A percentile compares a stretch with the other conserved stretches of the same genome.
phyloP scores from a whole-genome alignment of 2,113 vertebrate genomes.

The Proterorhinus semilunaris region DNA sequence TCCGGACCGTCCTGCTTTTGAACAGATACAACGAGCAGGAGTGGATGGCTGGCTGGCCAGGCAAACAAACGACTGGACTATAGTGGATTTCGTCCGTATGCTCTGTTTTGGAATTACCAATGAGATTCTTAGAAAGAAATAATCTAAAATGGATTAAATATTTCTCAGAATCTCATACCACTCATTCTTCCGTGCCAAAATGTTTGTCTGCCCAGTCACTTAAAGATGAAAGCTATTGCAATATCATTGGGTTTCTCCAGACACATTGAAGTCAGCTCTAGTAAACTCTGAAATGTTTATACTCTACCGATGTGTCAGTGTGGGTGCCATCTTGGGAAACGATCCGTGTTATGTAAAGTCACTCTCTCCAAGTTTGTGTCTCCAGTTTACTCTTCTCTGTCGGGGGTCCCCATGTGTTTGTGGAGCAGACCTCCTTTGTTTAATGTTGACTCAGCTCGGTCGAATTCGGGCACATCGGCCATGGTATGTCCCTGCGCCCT shows the following conservation, averaged over 20 bases:
- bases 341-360: neutral
- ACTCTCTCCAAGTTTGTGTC: neutral
- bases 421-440: conserved; percentile 14
- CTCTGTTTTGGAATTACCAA: too few species aligned
- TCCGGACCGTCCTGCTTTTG: too few species aligned
- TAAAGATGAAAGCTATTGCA: neutral
- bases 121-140: too few species aligned
- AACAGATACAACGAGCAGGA: too few species aligned
- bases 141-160: too few species aligned
- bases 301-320: neutral
- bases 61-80: too few species aligned
- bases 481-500: conserved; percentile 1
- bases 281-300: neutral
- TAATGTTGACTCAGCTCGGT: conserved; percentile 29
- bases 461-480: conserved; percentile 15
- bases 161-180: too few species aligned
- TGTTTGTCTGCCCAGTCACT: neutral
- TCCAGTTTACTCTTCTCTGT: neutral
- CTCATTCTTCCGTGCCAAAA: too few species aligned
- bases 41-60: too few species aligned
- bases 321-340: neutral
- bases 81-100: too few species aligned
- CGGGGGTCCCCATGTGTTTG: conserved; percentile 11
- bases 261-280: neutral
- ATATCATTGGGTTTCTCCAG: neutral